These are phyloP conservation scores for Aleiodes leptofemur DNA, from an alignment of 2,888 invertebrate genomes.

Conservation along the genomic window DNA sequence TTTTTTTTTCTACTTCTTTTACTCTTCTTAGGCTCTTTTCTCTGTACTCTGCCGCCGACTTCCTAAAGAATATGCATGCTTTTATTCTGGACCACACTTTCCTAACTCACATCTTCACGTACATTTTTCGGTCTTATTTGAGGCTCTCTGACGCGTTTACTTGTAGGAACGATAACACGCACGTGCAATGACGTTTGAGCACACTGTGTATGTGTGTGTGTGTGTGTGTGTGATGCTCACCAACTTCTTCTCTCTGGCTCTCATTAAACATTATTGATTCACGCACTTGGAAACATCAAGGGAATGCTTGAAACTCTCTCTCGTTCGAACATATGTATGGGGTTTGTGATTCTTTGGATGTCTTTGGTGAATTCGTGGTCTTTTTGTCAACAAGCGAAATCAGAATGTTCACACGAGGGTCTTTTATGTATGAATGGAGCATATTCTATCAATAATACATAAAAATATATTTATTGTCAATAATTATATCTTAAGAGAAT, in stretches of 20 bases:
- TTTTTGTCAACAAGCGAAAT: slow-evolving; percentile 4
- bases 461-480: too few relatives aligned
- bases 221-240: slow-evolving; percentile 17
- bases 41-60: slow-evolving; percentile 63
- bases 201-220: too few relatives aligned
- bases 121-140: slow-evolving; percentile 10
- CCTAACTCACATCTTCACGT: neutral
- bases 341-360: neutral
- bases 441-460: neutral
- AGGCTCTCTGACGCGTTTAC: slow-evolving; percentile 1
- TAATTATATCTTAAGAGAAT: too few relatives aligned
- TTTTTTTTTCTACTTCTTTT: too few relatives aligned
- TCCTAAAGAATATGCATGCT: slow-evolving; percentile 13
- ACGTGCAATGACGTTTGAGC: slow-evolving; percentile 38
- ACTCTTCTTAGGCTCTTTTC: slow-evolving; percentile 68
- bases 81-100: slow-evolving; percentile 29
- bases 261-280: slow-evolving; percentile 37
- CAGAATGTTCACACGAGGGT: neutral
- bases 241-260: slow-evolving; percentile 22
- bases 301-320: slow-evolving; percentile 18
- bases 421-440: neutral
- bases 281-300: slow-evolving; percentile 34
- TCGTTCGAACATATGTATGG: slow-evolving; percentile 15
- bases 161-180: slow-evolving; percentile 41
- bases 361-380: neutral